Conservation (phyloP, 2,888 invertebrate genomes). For the Orgyia antiqua region DNA sequence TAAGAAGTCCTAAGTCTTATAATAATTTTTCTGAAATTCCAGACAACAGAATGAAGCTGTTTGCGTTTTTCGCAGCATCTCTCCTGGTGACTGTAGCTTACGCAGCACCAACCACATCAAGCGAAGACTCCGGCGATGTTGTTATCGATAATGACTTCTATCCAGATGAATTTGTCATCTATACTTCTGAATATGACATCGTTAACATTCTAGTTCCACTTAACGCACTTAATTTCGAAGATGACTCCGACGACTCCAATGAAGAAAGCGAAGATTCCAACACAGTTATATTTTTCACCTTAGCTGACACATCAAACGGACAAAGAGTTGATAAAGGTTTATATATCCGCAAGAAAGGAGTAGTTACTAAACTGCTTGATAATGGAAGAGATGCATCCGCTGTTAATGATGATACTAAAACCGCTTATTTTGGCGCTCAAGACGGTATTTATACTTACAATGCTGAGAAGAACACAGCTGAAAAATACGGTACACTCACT, state of each 20-base stretch:
- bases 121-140: slow-evolving; percentile 22
- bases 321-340: slow-evolving; percentile 33
- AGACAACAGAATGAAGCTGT: slow-evolving; percentile 24
- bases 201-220: slow-evolving; percentile 35
- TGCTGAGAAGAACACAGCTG: slow-evolving; percentile 24
- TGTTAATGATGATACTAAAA: slow-evolving; percentile 29
- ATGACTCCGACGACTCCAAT: neutral
- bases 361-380: slow-evolving; percentile 34
- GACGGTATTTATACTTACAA: slow-evolving; percentile 46
- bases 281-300: slow-evolving; percentile 29
- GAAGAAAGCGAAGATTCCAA: slow-evolving; percentile 3
- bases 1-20: too few relatives aligned
- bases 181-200: slow-evolving; percentile 33
- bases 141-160: slow-evolving; percentile 28
- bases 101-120: slow-evolving; percentile 25
- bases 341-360: slow-evolving; percentile 25
- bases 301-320: slow-evolving; percentile 30
- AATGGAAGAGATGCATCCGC: slow-evolving; percentile 38
- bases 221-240: slow-evolving; percentile 31
- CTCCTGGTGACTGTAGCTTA: slow-evolving; percentile 26
- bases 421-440: slow-evolving; percentile 39
- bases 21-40: too few relatives aligned
- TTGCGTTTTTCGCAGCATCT: slow-evolving; percentile 17
- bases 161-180: slow-evolving; percentile 22
- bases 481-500: slow-evolving; percentile 43